Evolutionary conservation across 2,797 vertebrate species (phyloP), one percentile per base, ranked within the genome.

Genomic region (Acomys russatus): DNA sequence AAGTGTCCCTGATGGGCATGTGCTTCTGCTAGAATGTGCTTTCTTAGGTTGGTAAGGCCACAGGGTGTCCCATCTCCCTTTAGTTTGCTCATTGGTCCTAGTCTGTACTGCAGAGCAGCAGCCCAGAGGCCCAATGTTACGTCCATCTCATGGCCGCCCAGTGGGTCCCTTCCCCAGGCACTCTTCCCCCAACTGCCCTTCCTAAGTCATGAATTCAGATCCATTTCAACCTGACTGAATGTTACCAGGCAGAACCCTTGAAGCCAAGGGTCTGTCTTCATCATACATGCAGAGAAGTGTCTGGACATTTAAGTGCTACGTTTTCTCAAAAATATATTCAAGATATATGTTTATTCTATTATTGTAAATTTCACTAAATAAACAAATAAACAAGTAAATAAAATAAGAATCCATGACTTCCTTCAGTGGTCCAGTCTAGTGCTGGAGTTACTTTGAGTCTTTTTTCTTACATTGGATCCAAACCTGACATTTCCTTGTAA

Each of bases 261-360:
- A 78, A 77, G 68, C 25, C 56, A 68, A 94, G 91, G 92, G 71
- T 59, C 96, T 96, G 91, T 95, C 93, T 71, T 94, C 71, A 92
- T 80, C 94, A 92, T 88, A 96, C 94, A 66, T 95, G 88, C 96
- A 96, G 95, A 97, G 88, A 96, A 94, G 38, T 91, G 88, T 93
- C 80, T 96, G 63, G 92, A 94, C 85, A 93, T 95, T 94, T 86
- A 97, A 96, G 83, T 97, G 94, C 92, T 97, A 94, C 93, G 96
- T 96, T 97, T 98, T 97, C 96, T 97, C 96, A 89, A 96, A 97
- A 96, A 61, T 97, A 97, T 98, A 98, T 96, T 94, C 90, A 93
- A 97, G 64, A 97, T 97, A 97, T 92, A 97, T 97, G 97, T 96
- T 97, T 97, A 97, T 97, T 97, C 97, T 97, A 98, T 92, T 97